phyloP scores from a whole-genome alignment of 2,113 vertebrate species.

The Phaethornis superciliosus region DNA sequence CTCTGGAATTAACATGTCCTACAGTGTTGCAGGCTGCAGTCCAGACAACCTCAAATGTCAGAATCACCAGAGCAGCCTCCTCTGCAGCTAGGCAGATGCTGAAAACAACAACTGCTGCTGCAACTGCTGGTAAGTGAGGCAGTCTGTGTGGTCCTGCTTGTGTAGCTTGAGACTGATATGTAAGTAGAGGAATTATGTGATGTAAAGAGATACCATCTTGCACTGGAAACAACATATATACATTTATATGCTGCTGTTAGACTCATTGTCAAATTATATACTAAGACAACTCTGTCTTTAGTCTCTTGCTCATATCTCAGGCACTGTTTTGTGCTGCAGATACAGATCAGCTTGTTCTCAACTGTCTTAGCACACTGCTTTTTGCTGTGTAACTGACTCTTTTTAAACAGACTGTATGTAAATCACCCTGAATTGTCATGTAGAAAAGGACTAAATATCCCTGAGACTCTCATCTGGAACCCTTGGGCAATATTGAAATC shows the following conservation, averaged over 20 bases:
- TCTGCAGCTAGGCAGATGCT: constrained; percentile 53
- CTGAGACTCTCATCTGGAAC: not conserved
- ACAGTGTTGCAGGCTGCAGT: constrained; percentile 33
- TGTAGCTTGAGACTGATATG: not conserved
- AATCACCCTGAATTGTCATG: not conserved
- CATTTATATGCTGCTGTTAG: not conserved
- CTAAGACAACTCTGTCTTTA: not conserved
- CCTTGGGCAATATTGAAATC: not conserved
- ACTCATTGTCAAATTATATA: not conserved
- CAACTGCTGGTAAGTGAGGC: constrained; percentile 19
- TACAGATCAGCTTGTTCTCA: not conserved
- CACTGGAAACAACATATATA: not conserved
- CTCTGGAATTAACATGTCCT: not conserved
- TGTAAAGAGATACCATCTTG: not conserved
- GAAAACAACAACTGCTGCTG: not conserved
- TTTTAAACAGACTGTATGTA: not conserved
- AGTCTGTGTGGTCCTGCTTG: not conserved
- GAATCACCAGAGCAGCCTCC: constrained; percentile 69
- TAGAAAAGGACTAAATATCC: not conserved
- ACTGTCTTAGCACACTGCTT: not conserved
- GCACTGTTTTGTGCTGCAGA: not conserved
- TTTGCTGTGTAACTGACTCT: not conserved
- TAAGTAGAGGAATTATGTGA: not conserved
- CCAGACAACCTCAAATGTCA: not conserved
- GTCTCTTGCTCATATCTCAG: not conserved